These are phyloP conservation scores for Pachycephus smyrnensis DNA, from an alignment of 2,888 invertebrate genomes.

Conservation along the genomic window DNA sequence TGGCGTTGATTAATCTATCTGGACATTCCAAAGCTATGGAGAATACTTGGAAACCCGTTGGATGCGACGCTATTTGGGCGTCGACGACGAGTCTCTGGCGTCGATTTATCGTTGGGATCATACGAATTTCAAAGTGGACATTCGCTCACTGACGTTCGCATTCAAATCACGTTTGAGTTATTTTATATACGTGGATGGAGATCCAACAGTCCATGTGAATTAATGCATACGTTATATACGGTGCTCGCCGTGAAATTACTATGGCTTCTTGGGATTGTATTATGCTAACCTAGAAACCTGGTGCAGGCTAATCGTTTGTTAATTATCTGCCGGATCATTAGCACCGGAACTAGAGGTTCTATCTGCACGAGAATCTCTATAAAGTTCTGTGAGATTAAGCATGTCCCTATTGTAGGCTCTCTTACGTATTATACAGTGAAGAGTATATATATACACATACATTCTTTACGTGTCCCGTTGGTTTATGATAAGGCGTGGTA, in stretches of 20 bases:
- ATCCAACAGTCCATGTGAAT: background rate
- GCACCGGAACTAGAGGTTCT: background rate
- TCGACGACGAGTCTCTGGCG: background rate
- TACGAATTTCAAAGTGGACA: background rate
- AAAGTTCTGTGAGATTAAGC: background rate
- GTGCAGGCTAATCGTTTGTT: background rate
- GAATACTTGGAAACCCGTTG: background rate
- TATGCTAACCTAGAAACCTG: background rate
- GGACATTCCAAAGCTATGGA: background rate
- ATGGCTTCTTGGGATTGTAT: background rate
- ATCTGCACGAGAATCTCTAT: background rate
- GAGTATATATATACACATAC: background rate
- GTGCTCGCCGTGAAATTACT: background rate
- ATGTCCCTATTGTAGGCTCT: background rate
- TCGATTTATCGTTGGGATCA: background rate
- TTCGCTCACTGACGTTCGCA: background rate
- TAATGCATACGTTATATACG: background rate
- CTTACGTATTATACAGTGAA: background rate
- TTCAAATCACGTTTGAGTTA: background rate
- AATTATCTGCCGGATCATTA: background rate
- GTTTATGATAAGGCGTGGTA: slow-evolving; percentile 24
- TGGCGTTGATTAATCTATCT: background rate
- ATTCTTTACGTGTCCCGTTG: slow-evolving; percentile 17
- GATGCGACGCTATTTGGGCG: background rate
- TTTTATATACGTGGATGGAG: background rate